Evolutionary conservation across 2,888 invertebrate genomes (phyloP), one percentile per base, ranked within the genome.

Genomic region (Eudemis profundana): DNA sequence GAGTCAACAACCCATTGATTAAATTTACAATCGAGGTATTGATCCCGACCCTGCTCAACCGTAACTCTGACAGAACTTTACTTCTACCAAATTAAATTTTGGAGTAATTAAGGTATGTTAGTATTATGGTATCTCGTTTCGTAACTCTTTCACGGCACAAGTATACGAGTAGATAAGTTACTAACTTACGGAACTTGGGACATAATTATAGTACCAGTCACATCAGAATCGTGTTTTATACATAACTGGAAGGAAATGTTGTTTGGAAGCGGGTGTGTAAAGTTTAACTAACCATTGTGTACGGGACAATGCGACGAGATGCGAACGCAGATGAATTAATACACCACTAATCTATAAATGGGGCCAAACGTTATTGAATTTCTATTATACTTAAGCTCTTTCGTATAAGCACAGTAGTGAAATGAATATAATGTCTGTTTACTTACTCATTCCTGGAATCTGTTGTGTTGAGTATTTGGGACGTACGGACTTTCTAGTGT

Each of bases 241-340:
- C 42, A 19, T 27, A 7, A 46, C 21, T 42, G 4, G 33, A 33
- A 51, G 33, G 36, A 33, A 51, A n/a, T 54, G 7, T 42, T 44
- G 27, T 56, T 29, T 56, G 42, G n/a, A 17, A 42, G 56, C 42
- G 56, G 27, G 56, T 29, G 56, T 56, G 56, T 56, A 56, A 61
- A 61, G 50, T 61, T 61, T 61, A 61, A 61, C 61, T 50, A 61
- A 61, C 61, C 50, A 61, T 61, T 61, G 61, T 61, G 27, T 29
- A 42, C 27, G 42, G 51, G 61, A 61, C 61, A 61, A 61, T 51
- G 36, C 15, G 29, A 14, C 51, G 56, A 56, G 56, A 56, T 29
- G 17, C 27, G 56, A 44, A 54, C 42, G 56, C 44, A 19, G 42
- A 19, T 15, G 29, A 17, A 44, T 44, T n/a, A 17, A 19, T 29